Evolutionary conservation across 2,888 invertebrate genomes (phyloP).

Genomic region (Drosophila aldrichi): DNA sequence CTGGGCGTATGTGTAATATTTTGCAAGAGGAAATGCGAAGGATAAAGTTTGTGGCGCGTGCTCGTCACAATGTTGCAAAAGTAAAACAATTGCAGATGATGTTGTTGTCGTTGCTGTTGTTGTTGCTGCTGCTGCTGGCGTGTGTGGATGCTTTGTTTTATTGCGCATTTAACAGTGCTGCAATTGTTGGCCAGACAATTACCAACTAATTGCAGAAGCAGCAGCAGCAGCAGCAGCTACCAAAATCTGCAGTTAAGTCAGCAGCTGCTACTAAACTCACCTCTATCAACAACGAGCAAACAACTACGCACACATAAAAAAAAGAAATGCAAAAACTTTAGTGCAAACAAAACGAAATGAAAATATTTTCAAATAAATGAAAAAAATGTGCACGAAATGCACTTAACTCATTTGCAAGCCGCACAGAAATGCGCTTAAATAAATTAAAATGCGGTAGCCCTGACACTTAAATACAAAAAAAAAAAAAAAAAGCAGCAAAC

Average conservation of each 20-base stretch:
- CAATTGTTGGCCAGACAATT: constrained; percentile 55
- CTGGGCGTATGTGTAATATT: constrained; percentile 47
- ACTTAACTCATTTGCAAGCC: constrained; percentile 71
- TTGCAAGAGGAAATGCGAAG: constrained; percentile 22
- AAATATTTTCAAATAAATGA: constrained; percentile 11
- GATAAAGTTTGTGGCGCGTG: constrained; percentile 58
- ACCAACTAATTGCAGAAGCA: constrained; percentile 53
- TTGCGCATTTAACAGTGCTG: constrained; percentile 37
- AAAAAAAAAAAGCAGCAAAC: not conserved
- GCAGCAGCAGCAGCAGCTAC: constrained; percentile 6
- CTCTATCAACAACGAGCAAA: constrained; percentile 36
- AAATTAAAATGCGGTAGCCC: constrained; percentile 76
- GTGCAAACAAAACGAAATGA: constrained; percentile 1
- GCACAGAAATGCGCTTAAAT: constrained; percentile 70
- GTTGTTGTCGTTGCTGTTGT: not conserved
- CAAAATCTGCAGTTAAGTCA: constrained; percentile 33
- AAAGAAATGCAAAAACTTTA: constrained; percentile 22
- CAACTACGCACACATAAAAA: constrained; percentile 9
- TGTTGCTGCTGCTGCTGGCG: not conserved
- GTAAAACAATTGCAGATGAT: constrained; percentile 54
- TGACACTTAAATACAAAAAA: constrained; percentile 61
- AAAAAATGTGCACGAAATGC: constrained; percentile 47
- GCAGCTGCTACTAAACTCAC: constrained; percentile 25
- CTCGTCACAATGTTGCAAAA: constrained; percentile 57
- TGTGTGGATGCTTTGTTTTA: constrained; percentile 36